Evolutionary conservation across 2,113 vertebrate genomes (phyloP), one percentile per base, ranked within the genome.

Genomic region (Anseranas semipalmata): DNA sequence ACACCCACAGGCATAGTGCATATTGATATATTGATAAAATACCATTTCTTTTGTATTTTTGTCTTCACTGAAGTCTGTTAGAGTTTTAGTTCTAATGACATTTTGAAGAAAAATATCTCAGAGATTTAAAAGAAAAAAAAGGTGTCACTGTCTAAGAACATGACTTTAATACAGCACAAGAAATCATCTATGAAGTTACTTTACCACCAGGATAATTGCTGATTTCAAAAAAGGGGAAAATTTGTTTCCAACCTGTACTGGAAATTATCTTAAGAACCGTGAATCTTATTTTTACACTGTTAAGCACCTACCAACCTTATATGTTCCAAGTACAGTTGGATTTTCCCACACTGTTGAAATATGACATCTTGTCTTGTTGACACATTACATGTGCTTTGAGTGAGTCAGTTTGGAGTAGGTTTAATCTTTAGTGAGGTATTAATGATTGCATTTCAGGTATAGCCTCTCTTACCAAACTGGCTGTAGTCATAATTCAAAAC

Each of bases 61-160:
- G 50, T 5, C 56, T 73, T 86, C 30, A 62, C 2, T 60, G 30
- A 86, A 45, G 25, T 70, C 25, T 9, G 35, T 7, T 17, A 11
- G 6, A 66, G 20, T 39, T 78, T 48, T 27, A 65, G 27, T 32
- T 93, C 33, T 76, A 93, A 76, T 7, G 5, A 70, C 85, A 89
- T 46, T 75, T n/a, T 50, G 14, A 72, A 4, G 20, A 72, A 80
- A 86, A 89, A 39, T 63, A 63, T 53, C 24, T 76, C 45, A 48
- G 2, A 66, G 27, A 12, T 17, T 22, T 8, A 30, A 30, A 59
- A 48, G 39, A 25, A 24, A 48, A 46, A 25, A 24, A 75, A 63
- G 4, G 1, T 50, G 7, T 74, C 32, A 43, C 3, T 0, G 0
- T 27, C 28, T 72, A 39, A 72, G 30, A 63, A 66, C 4, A 14